These are phyloP conservation scores for Carettochelys insculpta DNA, from an alignment of 2,113 vertebrate species.

Conservation along the genomic window DNA sequence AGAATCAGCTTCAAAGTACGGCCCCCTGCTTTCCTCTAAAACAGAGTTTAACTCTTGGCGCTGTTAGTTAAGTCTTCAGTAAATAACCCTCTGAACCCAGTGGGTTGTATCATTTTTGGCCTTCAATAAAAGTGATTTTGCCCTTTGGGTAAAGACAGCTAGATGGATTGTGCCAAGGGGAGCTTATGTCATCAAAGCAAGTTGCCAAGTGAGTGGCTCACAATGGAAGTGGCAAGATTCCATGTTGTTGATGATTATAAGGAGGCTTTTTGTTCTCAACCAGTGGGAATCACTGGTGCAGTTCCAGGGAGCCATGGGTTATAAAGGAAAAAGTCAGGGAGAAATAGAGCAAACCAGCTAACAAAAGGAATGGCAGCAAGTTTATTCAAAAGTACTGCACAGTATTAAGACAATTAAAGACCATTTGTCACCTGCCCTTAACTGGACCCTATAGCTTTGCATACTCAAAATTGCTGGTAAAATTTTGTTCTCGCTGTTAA, in stretches of 20 bases:
- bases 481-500: background rate
- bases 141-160: slow-evolving; percentile 15
- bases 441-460: background rate
- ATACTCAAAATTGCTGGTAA: background rate
- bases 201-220: slow-evolving; percentile 31
- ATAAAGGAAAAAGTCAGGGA: background rate
- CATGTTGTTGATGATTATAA: background rate
- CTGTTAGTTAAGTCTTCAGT: background rate
- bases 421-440: background rate
- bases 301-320: background rate
- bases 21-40: slow-evolving; percentile 34
- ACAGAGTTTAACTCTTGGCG: slow-evolving; percentile 25
- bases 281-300: background rate
- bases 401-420: background rate
- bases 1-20: background rate
- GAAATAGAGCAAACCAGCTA: background rate
- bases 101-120: slow-evolving; percentile 6
- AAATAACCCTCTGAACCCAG: background rate
- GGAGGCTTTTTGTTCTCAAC: slow-evolving; percentile 32
- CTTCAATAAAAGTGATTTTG: slow-evolving; percentile 47
- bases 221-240: slow-evolving; percentile 35
- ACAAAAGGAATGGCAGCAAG: background rate
- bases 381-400: background rate
- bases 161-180: slow-evolving; percentile 34
- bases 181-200: slow-evolving; percentile 3